Conservation (phyloP, 1,140 invertebrate species). For the Cydia amplana region DNA sequence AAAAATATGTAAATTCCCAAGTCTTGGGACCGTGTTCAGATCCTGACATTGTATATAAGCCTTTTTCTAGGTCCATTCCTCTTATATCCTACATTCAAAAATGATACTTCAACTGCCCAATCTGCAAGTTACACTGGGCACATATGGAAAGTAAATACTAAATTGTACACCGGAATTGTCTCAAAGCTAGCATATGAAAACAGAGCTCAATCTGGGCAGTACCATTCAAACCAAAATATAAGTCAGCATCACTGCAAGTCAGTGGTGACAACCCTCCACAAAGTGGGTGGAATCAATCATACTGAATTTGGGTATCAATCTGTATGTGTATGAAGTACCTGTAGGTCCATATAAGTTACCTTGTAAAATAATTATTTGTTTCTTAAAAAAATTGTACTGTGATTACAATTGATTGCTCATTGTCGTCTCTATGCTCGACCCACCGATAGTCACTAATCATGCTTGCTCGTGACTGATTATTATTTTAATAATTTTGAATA, state of each 20-base stretch:
- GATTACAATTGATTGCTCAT: slow-evolving; percentile 28
- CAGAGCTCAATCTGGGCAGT: too few species aligned
- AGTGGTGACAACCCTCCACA: neutral
- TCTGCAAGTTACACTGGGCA: too few species aligned
- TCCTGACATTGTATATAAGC: neutral
- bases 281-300: neutral
- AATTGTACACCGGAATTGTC: too few species aligned
- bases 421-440: slow-evolving; percentile 11
- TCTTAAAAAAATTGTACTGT: slow-evolving; percentile 1
- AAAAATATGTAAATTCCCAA: neutral
- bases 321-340: neutral
- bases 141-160: too few species aligned
- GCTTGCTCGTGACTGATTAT: slow-evolving; percentile 16
- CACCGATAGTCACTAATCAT: slow-evolving; percentile 27
- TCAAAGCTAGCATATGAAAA: too few species aligned
- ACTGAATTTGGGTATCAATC: neutral
- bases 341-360: neutral
- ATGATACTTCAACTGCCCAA: too few species aligned
- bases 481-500: slow-evolving; percentile 17
- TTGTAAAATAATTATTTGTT: neutral
- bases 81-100: too few species aligned
- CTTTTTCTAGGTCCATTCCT: neutral
- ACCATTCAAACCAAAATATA: too few species aligned
- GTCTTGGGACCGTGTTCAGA: neutral
- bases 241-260: too few species aligned